Conservation (phyloP, 1,140 invertebrate genomes). For the Pteromalus puparum region DNA sequence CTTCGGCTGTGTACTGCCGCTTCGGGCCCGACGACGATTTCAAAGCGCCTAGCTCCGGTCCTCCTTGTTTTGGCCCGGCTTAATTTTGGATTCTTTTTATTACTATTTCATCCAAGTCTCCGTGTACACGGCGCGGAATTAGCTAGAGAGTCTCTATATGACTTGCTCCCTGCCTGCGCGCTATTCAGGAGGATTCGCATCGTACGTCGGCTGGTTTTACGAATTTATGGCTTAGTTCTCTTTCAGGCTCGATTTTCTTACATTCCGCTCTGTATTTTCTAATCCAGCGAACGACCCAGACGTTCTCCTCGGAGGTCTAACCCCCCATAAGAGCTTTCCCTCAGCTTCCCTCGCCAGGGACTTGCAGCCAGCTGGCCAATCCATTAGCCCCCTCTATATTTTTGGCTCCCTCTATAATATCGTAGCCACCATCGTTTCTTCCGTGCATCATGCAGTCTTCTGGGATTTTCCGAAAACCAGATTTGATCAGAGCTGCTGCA, state of each 20-base stretch:
- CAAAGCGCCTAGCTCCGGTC: neutral
- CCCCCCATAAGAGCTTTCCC: neutral
- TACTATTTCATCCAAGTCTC: constrained; percentile 42
- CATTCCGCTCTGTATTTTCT: constrained; percentile 9
- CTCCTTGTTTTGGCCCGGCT: constrained; percentile 23
- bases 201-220: neutral
- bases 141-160: neutral
- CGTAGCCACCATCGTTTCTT: neutral
- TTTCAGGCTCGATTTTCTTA: neutral
- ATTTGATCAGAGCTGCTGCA: too few relatives aligned
- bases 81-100: constrained; percentile 36
- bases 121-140: neutral
- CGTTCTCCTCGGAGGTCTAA: constrained; percentile 33
- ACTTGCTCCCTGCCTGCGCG: neutral
- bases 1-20: constrained; percentile 3
- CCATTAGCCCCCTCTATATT: constrained; percentile 13
- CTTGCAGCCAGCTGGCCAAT: constrained; percentile 4
- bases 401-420: neutral
- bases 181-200: neutral
- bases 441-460: neutral
- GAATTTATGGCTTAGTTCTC: neutral
- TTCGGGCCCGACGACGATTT: constrained; percentile 25
- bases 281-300: neutral
- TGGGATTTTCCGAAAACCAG: too few relatives aligned
- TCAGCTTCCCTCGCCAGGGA: neutral